A percentile compares a stretch with the other conserved stretches of the same genome.
Evolutionary conservation across 2,797 vertebrate genomes (phyloP).

Genomic region (Erethizon dorsatum): DNA sequence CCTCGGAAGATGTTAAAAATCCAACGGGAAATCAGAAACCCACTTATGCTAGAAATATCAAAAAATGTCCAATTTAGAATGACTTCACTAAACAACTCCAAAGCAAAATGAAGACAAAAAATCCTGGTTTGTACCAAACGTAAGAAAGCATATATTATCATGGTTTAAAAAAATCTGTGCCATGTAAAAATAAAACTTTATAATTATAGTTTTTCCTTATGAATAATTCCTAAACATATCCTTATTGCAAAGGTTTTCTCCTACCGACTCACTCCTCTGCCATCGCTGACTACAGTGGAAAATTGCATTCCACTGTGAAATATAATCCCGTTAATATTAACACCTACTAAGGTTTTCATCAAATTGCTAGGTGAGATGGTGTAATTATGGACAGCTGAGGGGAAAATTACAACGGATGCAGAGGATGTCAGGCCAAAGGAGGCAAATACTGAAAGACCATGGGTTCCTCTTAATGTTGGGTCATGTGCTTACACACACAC

Average conservation of each 20-base stretch:
- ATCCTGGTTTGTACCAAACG: not conserved
- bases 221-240: conserved; percentile 56
- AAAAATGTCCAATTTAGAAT: conserved; percentile 2
- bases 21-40: conserved; percentile 23
- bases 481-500: not conserved
- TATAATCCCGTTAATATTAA: conserved; percentile 35
- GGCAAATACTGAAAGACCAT: not conserved
- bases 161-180: not conserved
- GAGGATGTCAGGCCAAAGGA: conserved; percentile 57
- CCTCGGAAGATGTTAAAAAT: not conserved
- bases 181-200: conserved; percentile 66
- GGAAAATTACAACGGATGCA: conserved; percentile 66
- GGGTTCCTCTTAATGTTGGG: not conserved
- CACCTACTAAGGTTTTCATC: conserved; percentile 69
- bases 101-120: conserved; percentile 29
- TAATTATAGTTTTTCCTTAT: conserved; percentile 48
- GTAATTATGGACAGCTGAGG: conserved; percentile 8
- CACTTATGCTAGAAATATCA: not conserved
- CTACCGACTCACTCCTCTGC: conserved; percentile 28
- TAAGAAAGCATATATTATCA: not conserved
- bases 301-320: conserved; percentile 77
- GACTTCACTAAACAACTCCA: not conserved
- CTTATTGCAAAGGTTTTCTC: conserved; percentile 71
- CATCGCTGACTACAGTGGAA: conserved; percentile 83
- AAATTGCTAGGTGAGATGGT: conserved; percentile 56